Base-by-base conservation (phyloP, 1,140 invertebrate genomes). In the Meloidogyne hapla region DNA sequence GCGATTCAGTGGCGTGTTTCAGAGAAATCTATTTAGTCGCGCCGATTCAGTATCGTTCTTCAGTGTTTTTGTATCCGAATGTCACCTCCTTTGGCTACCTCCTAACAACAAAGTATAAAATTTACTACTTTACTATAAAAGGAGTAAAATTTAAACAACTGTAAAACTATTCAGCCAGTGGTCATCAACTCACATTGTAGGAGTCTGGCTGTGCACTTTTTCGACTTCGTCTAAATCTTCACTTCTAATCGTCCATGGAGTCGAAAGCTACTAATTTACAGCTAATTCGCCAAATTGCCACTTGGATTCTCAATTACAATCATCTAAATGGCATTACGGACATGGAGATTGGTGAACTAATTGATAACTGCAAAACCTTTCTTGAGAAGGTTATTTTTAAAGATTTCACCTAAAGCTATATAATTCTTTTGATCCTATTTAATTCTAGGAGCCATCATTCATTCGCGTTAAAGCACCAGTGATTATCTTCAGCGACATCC, bases 401-500 rank as follows among this genome's bases (percentile, higher is more conserved):
- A n/a, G n/a, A n/a, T n/a, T n/a, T n/a, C n/a, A 33, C 33, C 9
- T 33, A 33, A 33, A 13, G 18, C 8, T 56, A n/a, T 56, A 56
- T 56, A 3, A n/a, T 56, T 6, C 5, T 56, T 56, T 15, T n/a
- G 8, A 8, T 6, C 4, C 2, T 56, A 6, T 56, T 45, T 4
- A 56, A n/a, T 33, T 33, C 33, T 56, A 70, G 69, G 69, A 70
- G 6, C 38, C 69, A 8, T 45, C 69, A 28, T 61, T 26, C 40
- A 61, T 70, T 28, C 25, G 40, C n/a, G 33, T 70, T 26, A 45
- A 70, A 21, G 33, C 28, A 9, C 69, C 69, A 26, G 45, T 45
- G 5, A 56, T 45, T 26, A 33, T 70, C 15, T 70, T 70, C 10
- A 61, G 69, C n/a, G 69, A 70, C 40, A 23, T 70, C 21, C 69